Evolutionary conservation across 2,113 vertebrate genomes (phyloP).

Genomic region (Sander lucioperca): DNA sequence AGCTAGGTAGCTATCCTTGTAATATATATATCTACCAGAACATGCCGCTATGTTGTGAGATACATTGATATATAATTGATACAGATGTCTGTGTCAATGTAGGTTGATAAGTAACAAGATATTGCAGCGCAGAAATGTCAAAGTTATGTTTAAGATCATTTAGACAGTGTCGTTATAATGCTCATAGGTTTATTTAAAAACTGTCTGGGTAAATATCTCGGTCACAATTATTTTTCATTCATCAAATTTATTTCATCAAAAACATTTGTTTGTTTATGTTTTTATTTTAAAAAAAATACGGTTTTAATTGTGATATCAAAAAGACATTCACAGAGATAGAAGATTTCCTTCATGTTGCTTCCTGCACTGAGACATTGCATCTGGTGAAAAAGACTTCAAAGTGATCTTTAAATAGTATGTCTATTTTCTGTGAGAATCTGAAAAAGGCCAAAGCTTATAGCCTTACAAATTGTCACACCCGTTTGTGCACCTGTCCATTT

Average conservation of each 20-base stretch:
- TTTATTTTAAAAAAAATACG: neutral
- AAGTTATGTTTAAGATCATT: no score
- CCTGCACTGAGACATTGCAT: neutral
- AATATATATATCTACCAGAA: no score
- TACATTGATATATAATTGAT: neutral
- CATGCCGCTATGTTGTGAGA: no score
- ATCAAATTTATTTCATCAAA: no score
- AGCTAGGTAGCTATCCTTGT: no score
- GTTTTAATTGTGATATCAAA: neutral
- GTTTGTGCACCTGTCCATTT: neutral
- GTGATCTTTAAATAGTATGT: neutral
- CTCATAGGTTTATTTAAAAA: no score
- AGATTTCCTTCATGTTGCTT: neutral
- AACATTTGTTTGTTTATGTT: no score
- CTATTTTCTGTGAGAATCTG: neutral
- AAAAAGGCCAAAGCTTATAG: neutral
- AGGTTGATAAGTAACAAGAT: neutral
- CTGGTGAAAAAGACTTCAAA: neutral
- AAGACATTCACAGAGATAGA: neutral
- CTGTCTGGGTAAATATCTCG: no score
- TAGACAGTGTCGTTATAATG: no score
- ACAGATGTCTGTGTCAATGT: neutral
- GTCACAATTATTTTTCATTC: no score
- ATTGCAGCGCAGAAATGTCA: no score
- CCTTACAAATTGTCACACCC: neutral